Evolutionary conservation across 2,888 invertebrate species (phyloP).

Genomic region (Drosophila gaucha): DNA sequence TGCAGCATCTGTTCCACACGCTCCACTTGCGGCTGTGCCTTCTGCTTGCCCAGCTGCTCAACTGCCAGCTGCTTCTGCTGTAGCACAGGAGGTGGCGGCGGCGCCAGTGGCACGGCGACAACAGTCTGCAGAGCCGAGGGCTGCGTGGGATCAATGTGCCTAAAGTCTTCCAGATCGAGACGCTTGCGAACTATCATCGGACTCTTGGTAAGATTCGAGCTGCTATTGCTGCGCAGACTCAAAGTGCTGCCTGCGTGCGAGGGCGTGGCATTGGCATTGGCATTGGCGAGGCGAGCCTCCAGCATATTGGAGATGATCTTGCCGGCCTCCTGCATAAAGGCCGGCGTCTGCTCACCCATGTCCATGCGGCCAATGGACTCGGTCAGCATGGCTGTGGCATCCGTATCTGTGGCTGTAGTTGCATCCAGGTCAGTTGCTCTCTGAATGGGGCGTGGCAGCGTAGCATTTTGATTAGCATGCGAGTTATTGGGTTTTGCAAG

Average conservation of each 20-base stretch:
- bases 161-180: constrained; percentile 82
- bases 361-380: constrained; percentile 82
- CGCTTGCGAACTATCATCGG: constrained; percentile 82
- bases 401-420: neutral
- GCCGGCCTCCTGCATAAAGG: constrained; percentile 83
- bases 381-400: constrained; percentile 82
- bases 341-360: constrained; percentile 78
- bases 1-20: constrained; percentile 47
- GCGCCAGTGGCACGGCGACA: constrained; percentile 48
- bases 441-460: constrained; percentile 38
- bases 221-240: constrained; percentile 77
- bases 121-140: constrained; percentile 79
- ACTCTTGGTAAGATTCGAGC: constrained; percentile 75
- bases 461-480: constrained; percentile 65
- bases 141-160: constrained; percentile 80
- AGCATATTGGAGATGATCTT: constrained; percentile 84
- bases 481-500: constrained; percentile 63
- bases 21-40: constrained; percentile 46
- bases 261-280: constrained; percentile 49
- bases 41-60: constrained; percentile 35
- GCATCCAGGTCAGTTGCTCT: constrained; percentile 40
- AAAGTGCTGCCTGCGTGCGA: constrained; percentile 69
- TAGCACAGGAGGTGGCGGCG: constrained; percentile 9
- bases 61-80: constrained; percentile 21
- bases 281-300: constrained; percentile 80